phyloP scores from a whole-genome alignment of 1,140 invertebrate genomes.

The Babylonia areolata region DNA sequence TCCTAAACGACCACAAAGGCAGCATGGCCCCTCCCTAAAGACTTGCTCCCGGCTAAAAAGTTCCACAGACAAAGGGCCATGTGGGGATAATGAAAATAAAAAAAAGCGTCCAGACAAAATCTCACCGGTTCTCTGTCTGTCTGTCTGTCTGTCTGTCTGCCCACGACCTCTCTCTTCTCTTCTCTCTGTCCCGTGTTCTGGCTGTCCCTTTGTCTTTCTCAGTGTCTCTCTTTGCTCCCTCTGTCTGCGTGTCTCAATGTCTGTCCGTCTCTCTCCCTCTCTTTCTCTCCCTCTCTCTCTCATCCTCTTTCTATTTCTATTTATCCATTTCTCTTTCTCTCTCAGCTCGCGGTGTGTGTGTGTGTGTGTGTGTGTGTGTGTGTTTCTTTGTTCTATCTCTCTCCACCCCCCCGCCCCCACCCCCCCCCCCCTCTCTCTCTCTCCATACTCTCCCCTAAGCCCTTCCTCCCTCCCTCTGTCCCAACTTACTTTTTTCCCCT shows the following conservation, averaged over 20 bases:
- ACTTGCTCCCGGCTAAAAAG: too few species aligned
- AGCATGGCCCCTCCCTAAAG: too few species aligned
- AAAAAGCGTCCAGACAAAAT: too few species aligned
- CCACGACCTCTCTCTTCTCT: too few species aligned
- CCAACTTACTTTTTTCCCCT: background rate
- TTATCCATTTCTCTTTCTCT: background rate
- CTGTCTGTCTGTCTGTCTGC: background rate
- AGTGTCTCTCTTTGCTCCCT: background rate
- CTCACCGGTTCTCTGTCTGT: background rate
- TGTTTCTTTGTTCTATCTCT: too few species aligned
- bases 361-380: too few species aligned
- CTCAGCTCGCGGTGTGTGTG: too few species aligned
- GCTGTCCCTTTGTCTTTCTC: background rate
- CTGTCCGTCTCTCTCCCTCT: too few species aligned
- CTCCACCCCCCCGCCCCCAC: background rate
- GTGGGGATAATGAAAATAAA: too few species aligned
- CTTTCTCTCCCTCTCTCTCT: too few species aligned
- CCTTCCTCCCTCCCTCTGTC: background rate
- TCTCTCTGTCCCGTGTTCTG: background rate
- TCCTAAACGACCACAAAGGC: too few species aligned
- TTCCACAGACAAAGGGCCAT: too few species aligned
- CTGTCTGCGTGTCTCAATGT: background rate
- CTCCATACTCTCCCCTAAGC: background rate
- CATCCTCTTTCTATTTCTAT: background rate
- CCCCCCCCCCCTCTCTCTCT: background rate